A percentile compares a stretch with the other conserved stretches of the same genome.
These are phyloP conservation scores for Maconellicoccus hirsutus DNA, from an alignment of 1,140 invertebrate species.

Conservation along the genomic window DNA sequence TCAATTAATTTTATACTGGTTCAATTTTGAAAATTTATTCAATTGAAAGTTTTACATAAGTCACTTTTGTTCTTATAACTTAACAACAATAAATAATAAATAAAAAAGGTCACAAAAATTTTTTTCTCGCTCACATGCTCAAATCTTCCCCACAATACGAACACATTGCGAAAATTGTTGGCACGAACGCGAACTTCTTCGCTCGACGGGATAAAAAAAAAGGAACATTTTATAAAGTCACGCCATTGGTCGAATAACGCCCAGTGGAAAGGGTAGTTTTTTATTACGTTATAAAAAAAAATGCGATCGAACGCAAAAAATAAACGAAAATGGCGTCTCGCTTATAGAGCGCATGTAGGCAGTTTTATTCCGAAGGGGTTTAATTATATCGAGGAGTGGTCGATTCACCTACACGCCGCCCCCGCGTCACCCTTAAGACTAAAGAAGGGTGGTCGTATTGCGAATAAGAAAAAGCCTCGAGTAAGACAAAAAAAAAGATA, in stretches of 20 bases:
- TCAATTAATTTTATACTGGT: too few relatives aligned
- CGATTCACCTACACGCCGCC: slow-evolving; percentile 13
- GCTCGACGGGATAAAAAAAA: slow-evolving; percentile 20
- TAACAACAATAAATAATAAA: too few relatives aligned
- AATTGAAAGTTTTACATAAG: too few relatives aligned
- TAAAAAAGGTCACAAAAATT: too few relatives aligned
- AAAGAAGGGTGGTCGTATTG: too few relatives aligned
- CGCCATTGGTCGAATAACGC: slow-evolving; percentile 17
- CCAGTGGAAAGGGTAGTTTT: slow-evolving; percentile 21
- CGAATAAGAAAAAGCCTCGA: too few relatives aligned
- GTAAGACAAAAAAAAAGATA: not conserved
- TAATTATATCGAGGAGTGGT: slow-evolving; percentile 22
- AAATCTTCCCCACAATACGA: not conserved
- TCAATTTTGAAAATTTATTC: too few relatives aligned
- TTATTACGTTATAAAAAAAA: slow-evolving; percentile 23
- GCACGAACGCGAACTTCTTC: slow-evolving; percentile 16
- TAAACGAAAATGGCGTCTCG: slow-evolving; percentile 22
- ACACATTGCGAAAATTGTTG: slow-evolving; percentile 3
- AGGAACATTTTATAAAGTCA: slow-evolving; percentile 17
- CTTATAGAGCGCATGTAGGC: slow-evolving; percentile 18
- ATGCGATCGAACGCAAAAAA: slow-evolving; percentile 22
- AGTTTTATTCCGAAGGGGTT: slow-evolving; percentile 20
- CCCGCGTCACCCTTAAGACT: too few relatives aligned
- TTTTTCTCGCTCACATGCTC: not conserved
- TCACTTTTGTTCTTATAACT: too few relatives aligned